Evolutionary conservation across 2,113 vertebrate species (phyloP).

Genomic region (Mesoclemmys tuberculata): DNA sequence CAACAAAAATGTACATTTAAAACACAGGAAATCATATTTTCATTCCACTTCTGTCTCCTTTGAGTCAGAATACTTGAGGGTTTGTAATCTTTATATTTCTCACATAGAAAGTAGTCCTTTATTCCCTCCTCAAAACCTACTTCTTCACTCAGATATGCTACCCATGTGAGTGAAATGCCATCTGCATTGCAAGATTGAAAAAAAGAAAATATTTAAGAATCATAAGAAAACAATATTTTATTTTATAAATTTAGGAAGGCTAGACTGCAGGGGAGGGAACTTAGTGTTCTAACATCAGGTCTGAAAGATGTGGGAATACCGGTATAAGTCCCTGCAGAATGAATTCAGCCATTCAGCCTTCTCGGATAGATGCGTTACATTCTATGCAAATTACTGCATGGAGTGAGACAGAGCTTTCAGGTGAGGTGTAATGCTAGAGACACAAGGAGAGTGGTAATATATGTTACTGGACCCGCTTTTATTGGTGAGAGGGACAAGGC

Average conservation of each 20-base stretch:
- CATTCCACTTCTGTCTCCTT: background rate
- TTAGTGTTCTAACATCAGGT: background rate
- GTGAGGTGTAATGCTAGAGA: background rate
- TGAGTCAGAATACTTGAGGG: background rate
- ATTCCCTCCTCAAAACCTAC: background rate
- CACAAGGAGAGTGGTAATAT: too few species aligned
- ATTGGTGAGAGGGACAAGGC: too few species aligned
- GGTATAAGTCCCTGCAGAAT: fast-evolving
- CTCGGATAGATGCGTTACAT: background rate
- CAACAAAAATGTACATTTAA: background rate
- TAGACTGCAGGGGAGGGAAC: background rate
- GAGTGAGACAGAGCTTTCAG: background rate
- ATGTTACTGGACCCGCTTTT: too few species aligned
- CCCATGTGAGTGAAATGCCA: background rate
- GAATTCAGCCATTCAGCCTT: background rate
- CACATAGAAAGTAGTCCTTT: background rate
- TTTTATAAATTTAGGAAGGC: background rate
- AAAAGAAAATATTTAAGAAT: background rate
- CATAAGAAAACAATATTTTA: background rate
- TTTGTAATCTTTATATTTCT: background rate
- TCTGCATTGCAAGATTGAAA: background rate
- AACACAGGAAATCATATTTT: background rate
- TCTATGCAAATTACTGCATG: background rate
- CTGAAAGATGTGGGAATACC: background rate
- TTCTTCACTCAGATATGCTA: background rate